These are phyloP conservation scores for Oegoconia quadripuncta DNA, from an alignment of 2,888 invertebrate genomes.

Conservation along the genomic window DNA sequence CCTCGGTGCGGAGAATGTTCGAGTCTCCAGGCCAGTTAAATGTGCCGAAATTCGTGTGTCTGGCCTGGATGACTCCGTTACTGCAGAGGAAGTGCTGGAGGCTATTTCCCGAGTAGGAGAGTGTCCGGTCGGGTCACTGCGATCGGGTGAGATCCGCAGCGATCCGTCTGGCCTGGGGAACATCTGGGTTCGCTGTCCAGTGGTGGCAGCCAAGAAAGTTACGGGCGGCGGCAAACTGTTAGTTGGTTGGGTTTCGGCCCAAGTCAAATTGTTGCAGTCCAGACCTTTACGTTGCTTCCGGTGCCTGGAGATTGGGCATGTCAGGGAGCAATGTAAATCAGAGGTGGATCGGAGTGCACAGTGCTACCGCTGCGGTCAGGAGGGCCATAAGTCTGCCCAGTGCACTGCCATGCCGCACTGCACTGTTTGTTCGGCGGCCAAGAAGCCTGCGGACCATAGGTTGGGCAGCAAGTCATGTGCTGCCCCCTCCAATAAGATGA, in stretches of 20 bases:
- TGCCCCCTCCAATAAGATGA: not conserved
- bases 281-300: slow-evolving; percentile 16
- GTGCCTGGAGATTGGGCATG: slow-evolving; percentile 16
- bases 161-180: not conserved
- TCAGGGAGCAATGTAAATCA: slow-evolving; percentile 3
- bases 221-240: slow-evolving; percentile 9
- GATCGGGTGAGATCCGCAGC: slow-evolving; percentile 2
- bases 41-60: not conserved
- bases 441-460: slow-evolving; percentile 9
- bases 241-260: slow-evolving; percentile 18
- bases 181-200: slow-evolving; percentile 10
- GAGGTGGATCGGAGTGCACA: slow-evolving; percentile 2
- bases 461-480: slow-evolving; percentile 8
- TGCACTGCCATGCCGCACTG: slow-evolving; percentile 17
- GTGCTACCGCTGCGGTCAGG: slow-evolving; percentile 20
- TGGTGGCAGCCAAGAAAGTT: slow-evolving; percentile 16
- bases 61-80: slow-evolving; percentile 19
- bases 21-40: too few species aligned
- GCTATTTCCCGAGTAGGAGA: slow-evolving; percentile 11
- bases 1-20: too few species aligned
- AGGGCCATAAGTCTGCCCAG: slow-evolving; percentile 13
- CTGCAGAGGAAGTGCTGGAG: slow-evolving; percentile 2
- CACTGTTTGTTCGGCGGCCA: slow-evolving; percentile 11
- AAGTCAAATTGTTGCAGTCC: slow-evolving; percentile 3
- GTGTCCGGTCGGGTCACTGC: slow-evolving; percentile 2